Base-by-base conservation (phyloP, 2,888 invertebrate species). In the Megalurothrips usitatus region DNA sequence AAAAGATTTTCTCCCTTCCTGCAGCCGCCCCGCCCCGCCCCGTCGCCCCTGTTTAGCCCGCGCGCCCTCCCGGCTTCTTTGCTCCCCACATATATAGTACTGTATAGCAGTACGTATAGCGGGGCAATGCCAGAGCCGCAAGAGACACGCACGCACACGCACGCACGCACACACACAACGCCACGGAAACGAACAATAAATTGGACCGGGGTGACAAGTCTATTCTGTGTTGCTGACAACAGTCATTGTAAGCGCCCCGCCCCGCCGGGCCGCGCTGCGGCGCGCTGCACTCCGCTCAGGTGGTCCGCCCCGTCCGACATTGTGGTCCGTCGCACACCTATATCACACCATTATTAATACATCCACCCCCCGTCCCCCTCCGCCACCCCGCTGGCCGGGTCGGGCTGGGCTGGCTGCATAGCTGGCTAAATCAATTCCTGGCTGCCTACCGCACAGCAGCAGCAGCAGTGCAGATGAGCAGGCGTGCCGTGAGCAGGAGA, bases 201-300 rank as follows among this genome's bases (percentile, higher is more conserved):
- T 75, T 75, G 23, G 23, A 26, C 26, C 26, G 26, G 68, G 68
- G 68, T 75, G 68, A 75, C 68, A 75, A 75, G 68, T 75, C 68
- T 75, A 75, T 75, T 75, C 68, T 75, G 26, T 26, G 68, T 75
- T 75, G 58, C 68, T 23, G 68, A 75, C 68, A 75, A 75, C 68
- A 68, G 68, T 68, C 68, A 58, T 58, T 58, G 58, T 58, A 58
- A 4, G 23, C 23, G 26, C 68, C 68, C 23, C 68, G 26, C 26
- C 23, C 23, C 26, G 23, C 68, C 23, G 23, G 23, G 68, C 23
- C 23, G 11, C 26, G 68, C 68, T 26, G 10, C 23, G 26, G 26
- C 68, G 23, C 68, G 26, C 26, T 11, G 68, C 68, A 12, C 68
- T 26, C 23, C 68, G 4, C 68, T 26, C 23, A 75, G 68, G 68